Conservation (phyloP, 2,888 invertebrate genomes). For the Scrobipalpa atriplicella region DNA sequence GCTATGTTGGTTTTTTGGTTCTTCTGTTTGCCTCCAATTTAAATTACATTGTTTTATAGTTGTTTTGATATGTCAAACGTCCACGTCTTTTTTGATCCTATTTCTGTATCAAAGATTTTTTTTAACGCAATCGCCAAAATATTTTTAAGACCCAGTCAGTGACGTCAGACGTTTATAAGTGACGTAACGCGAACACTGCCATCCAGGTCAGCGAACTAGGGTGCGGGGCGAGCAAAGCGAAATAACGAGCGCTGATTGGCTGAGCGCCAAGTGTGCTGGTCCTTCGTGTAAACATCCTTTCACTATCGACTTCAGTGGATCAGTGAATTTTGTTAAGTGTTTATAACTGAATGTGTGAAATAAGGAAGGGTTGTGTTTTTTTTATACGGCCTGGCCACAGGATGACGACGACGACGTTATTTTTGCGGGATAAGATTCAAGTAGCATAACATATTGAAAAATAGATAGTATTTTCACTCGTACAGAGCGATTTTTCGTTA, state of each 20-base stretch:
- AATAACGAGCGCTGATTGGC: conserved; percentile 8
- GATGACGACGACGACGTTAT: too few species aligned
- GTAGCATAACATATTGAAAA: too few species aligned
- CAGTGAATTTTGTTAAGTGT: conserved; percentile 2
- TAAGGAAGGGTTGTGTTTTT: too few species aligned
- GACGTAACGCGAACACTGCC: conserved; percentile 3
- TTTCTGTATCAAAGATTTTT: neutral
- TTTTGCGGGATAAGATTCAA: neutral
- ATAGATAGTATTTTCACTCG: too few species aligned
- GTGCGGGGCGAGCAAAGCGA: conserved; percentile 5
- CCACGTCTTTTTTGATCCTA: too few species aligned
- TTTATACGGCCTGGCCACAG: too few species aligned
- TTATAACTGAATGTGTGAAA: neutral
- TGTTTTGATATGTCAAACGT: too few species aligned
- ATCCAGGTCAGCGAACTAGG: conserved; percentile 20
- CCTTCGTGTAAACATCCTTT: conserved; percentile 23
- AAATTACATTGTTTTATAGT: too few species aligned
- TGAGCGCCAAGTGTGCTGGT: neutral
- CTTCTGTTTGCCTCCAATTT: too few species aligned
- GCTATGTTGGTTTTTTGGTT: too few species aligned
- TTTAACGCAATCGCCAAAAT: neutral
- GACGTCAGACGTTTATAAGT: conserved; percentile 4
- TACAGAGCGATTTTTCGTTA: too few species aligned
- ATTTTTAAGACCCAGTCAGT: neutral
- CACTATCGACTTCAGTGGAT: neutral